phyloP scores from a whole-genome alignment of 2,797 vertebrate genomes.

The Scyliorhinus canicula region DNA sequence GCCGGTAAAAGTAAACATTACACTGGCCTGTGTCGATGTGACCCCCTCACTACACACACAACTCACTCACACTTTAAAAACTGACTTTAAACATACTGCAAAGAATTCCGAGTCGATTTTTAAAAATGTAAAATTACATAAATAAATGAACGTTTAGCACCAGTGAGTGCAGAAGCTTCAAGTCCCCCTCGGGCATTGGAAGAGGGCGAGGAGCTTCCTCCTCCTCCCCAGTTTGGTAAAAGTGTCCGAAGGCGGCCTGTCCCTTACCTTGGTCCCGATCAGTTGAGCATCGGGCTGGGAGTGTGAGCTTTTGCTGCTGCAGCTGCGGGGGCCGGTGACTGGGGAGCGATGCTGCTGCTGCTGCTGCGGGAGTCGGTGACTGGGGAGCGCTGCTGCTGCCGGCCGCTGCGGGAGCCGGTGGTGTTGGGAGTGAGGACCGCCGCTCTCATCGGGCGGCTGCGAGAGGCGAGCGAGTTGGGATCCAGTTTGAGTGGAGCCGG shows the following conservation, averaged over 20 bases:
- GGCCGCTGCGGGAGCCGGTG: background rate
- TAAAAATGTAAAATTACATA: background rate
- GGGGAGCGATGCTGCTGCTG: background rate
- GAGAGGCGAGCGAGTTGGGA: background rate
- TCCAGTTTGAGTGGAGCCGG: background rate
- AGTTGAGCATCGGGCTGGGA: background rate
- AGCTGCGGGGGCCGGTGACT: background rate
- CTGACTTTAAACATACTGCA: background rate
- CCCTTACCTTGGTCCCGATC: background rate
- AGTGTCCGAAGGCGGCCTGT: background rate
- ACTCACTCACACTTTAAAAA: background rate
- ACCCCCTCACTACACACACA: background rate
- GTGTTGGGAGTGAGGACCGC: no score
- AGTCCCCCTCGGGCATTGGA: background rate
- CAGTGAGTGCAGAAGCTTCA: background rate
- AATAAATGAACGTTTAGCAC: background rate
- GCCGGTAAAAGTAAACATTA: background rate
- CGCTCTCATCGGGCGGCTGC: conserved; percentile 5
- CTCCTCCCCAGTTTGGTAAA: background rate
- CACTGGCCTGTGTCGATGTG: background rate
- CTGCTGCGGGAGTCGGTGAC: background rate
- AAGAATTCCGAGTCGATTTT: background rate
- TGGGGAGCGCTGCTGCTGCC: background rate
- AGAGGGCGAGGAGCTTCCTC: no score
- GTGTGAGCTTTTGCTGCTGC: no score